Evolutionary conservation across 2,797 vertebrate species (phyloP).

Genomic region (Enteromius treurensis): DNA sequence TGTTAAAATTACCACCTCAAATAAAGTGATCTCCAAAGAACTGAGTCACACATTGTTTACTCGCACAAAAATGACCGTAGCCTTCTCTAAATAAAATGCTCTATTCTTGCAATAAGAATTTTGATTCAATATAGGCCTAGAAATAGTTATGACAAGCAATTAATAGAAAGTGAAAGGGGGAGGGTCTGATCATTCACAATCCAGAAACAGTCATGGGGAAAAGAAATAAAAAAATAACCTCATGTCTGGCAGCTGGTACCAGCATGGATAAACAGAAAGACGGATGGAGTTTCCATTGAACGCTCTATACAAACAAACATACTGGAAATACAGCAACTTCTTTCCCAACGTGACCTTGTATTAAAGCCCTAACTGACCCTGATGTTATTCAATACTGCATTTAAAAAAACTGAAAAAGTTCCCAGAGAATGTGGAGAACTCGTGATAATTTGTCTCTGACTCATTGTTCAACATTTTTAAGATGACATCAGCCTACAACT

Average conservation of each 20-base stretch:
- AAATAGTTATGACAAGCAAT: not conserved
- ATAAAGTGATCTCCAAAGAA: not conserved
- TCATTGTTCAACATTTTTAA: not conserved
- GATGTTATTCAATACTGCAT: slow-evolving; percentile 15
- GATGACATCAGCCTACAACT: slow-evolving; percentile 8
- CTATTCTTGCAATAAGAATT: not conserved
- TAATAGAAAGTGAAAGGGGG: not conserved
- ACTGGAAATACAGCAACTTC: not conserved
- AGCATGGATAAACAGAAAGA: slow-evolving; percentile 18
- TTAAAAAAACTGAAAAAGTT: not conserved
- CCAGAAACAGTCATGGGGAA: not conserved
- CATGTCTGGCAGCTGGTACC: not conserved
- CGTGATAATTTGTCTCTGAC: not conserved
- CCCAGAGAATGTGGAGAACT: not conserved
- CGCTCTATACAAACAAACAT: slow-evolving; percentile 11
- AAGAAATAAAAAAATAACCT: not conserved
- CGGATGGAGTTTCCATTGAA: slow-evolving; percentile 10
- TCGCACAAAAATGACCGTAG: not conserved
- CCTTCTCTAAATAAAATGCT: not conserved
- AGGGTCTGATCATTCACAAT: not conserved
- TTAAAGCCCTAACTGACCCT: not conserved
- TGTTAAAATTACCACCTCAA: not conserved
- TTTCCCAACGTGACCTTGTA: not conserved
- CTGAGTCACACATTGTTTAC: not conserved
- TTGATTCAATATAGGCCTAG: not conserved